A percentile compares a stretch with the other conserved stretches of the same genome.
Evolutionary conservation across 2,888 invertebrate genomes (phyloP).

Genomic region (Endotricha flammealis): DNA sequence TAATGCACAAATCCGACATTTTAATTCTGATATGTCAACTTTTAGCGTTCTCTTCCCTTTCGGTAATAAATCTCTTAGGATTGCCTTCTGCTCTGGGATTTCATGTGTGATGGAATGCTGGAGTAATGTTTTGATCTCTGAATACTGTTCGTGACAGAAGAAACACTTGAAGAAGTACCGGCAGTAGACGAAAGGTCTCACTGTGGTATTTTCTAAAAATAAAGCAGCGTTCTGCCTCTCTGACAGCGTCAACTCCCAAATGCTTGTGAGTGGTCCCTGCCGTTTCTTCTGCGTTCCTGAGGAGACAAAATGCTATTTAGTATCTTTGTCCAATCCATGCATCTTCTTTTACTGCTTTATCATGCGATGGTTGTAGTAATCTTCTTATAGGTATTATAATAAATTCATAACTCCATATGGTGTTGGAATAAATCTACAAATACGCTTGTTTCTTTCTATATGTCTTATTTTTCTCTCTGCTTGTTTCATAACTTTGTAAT

Average conservation of each 20-base stretch:
- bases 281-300: conserved; percentile 42
- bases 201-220: conserved; percentile 46
- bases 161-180: conserved; percentile 59
- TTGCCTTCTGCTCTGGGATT: conserved; percentile 34
- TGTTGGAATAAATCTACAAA: no score
- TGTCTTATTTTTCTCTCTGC: no score
- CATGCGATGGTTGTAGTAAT: no score
- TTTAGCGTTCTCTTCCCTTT: conserved; percentile 56
- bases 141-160: conserved; percentile 47
- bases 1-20: conserved; percentile 45
- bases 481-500: no score
- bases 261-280: conserved; percentile 45
- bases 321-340: conserved; percentile 8
- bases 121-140: conserved; percentile 42
- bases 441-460: no score
- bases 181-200: conserved; percentile 52
- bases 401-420: no score
- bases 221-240: conserved; percentile 53
- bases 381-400: no score
- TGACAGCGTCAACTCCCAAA: conserved; percentile 58
- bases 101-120: conserved; percentile 40
- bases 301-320: conserved; percentile 31
- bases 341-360: no score
- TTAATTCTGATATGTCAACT: conserved; percentile 53
- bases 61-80: conserved; percentile 44